A percentile compares a stretch with the other conserved stretches of the same genome.
phyloP scores from a whole-genome alignment of 2,113 vertebrate genomes.

The Alaudala cheleensis region DNA sequence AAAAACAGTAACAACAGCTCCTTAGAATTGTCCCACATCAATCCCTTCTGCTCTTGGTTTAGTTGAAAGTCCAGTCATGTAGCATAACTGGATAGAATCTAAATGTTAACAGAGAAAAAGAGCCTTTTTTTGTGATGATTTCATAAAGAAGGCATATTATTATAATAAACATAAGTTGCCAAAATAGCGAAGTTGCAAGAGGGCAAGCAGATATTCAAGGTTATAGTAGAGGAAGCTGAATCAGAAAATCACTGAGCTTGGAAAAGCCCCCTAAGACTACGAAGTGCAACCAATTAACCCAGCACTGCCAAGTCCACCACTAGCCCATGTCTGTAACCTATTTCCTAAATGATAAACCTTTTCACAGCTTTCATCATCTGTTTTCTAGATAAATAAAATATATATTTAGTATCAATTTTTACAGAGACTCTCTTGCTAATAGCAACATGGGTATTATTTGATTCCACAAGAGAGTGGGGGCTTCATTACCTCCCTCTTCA shows the following conservation, averaged over 20 bases:
- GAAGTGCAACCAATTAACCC: not conserved
- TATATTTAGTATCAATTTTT: not conserved
- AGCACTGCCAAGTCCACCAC: not conserved
- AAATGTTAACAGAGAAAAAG: not conserved
- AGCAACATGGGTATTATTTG: not conserved
- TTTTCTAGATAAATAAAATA: not conserved
- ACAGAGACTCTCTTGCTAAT: not conserved
- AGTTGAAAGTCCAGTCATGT: not conserved
- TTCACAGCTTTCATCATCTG: not conserved
- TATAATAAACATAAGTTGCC: not conserved
- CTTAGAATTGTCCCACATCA: not conserved
- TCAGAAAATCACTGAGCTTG: not conserved
- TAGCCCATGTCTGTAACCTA: not conserved
- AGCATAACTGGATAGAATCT: not conserved
- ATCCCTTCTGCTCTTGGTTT: not conserved
- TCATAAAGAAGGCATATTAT: not conserved
- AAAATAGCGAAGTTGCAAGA: not conserved
- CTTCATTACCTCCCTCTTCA: not conserved
- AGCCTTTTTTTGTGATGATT: not conserved
- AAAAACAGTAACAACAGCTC: not conserved
- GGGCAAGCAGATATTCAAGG: not conserved
- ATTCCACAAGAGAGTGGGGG: not conserved
- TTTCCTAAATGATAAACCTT: not conserved
- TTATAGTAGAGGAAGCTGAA: not conserved
- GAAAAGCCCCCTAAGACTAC: not conserved